Evolutionary conservation across 2,888 invertebrate species (phyloP).

Genomic region (Fragum whitleyi): DNA sequence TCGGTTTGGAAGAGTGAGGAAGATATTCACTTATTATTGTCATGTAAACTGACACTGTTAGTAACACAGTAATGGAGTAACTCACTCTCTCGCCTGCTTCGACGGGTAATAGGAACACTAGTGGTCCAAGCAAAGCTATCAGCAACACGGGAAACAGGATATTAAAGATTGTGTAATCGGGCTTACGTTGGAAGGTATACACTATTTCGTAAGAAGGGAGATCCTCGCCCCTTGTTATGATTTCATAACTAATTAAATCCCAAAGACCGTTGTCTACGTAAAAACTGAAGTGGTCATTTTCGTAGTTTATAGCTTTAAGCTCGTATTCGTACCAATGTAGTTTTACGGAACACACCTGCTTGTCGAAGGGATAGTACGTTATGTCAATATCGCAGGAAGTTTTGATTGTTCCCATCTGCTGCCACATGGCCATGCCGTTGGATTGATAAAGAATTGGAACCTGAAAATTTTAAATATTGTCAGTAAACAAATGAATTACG

Average conservation of each 20-base stretch:
- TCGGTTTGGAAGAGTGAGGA: neutral
- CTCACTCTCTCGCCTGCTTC: neutral
- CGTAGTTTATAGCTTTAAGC: neutral
- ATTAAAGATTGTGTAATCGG: slow-evolving; percentile 6
- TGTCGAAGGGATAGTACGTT: neutral
- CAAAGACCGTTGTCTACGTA: neutral
- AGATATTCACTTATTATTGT: slow-evolving; percentile 3
- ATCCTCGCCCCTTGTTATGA: neutral
- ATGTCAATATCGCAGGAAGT: neutral
- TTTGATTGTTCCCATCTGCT: slow-evolving; percentile 12
- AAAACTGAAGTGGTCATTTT: neutral
- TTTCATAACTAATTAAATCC: neutral
- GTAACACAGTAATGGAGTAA: neutral
- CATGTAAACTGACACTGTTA: neutral
- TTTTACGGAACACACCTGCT: neutral
- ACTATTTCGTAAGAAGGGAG: neutral
- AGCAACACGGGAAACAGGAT: neutral
- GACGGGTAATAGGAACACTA: neutral
- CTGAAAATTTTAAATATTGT: neutral
- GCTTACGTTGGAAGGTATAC: neutral
- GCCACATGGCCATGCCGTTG: neutral
- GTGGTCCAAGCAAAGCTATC: neutral
- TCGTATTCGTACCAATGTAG: slow-evolving; percentile 11
- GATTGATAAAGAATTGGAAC: neutral
- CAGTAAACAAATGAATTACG: no score